Conservation (phyloP, 1,140 invertebrate genomes). For the Atta texana region DNA sequence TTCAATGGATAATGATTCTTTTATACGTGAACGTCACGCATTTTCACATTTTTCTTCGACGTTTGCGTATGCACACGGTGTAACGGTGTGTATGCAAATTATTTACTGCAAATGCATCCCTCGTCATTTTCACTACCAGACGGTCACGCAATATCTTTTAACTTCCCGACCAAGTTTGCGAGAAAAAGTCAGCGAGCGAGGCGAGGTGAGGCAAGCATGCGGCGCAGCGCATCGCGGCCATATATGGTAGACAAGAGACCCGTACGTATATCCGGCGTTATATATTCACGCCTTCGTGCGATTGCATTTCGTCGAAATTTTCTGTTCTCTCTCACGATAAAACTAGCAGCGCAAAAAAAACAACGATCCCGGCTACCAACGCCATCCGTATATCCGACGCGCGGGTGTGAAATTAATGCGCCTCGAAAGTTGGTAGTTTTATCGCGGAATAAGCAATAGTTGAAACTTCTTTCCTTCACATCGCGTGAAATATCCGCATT, state of each 20-base stretch:
- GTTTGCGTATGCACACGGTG: not conserved
- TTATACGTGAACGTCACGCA: slow-evolving; percentile 11
- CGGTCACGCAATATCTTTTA: slow-evolving; percentile 55
- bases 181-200: slow-evolving; percentile 62
- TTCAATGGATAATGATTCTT: slow-evolving; percentile 6
- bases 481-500: slow-evolving; percentile 52
- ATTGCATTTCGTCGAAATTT: slow-evolving; percentile 53
- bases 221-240: not conserved
- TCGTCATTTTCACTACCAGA: slow-evolving; percentile 51
- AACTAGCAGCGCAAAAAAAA: slow-evolving; percentile 43
- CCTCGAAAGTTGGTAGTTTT: slow-evolving; percentile 45
- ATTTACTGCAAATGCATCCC: slow-evolving; percentile 51
- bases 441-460: slow-evolving; percentile 63
- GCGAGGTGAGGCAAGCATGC: not conserved
- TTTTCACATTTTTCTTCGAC: slow-evolving; percentile 40
- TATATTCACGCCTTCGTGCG: slow-evolving; percentile 40
- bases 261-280: slow-evolving; percentile 1
- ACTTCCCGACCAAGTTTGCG: slow-evolving; percentile 57
- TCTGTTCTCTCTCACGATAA: not conserved
- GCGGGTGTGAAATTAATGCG: slow-evolving; percentile 51
- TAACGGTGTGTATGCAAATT: slow-evolving; percentile 43
- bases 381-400: slow-evolving; percentile 13
- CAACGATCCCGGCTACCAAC: slow-evolving; percentile 10
- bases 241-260: slow-evolving; percentile 10
- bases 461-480: not conserved